Evolutionary conservation across 2,888 invertebrate genomes (phyloP).

Genomic region (Chymomyza procnemis): DNA sequence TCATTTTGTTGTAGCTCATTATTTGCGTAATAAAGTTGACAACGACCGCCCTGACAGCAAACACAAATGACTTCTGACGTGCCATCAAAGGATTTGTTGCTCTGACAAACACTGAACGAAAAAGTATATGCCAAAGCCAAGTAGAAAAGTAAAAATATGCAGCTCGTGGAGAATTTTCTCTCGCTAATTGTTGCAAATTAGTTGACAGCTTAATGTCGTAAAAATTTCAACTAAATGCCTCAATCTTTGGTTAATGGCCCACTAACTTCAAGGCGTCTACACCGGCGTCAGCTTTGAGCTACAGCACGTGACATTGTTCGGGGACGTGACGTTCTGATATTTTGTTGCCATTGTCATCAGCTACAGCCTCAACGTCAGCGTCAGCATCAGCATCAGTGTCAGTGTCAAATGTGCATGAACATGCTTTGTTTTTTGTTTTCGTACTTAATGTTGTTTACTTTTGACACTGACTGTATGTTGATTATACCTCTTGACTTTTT

Average conservation of each 20-base stretch:
- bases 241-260: slow-evolving; percentile 64
- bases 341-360: slow-evolving; percentile 12
- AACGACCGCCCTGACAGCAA: slow-evolving; percentile 5
- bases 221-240: slow-evolving; percentile 68
- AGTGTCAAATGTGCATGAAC: slow-evolving; percentile 59
- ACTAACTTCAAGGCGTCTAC: slow-evolving; percentile 40
- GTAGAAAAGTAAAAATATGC: not conserved
- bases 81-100: slow-evolving; percentile 68
- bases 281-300: not conserved
- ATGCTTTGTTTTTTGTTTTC: slow-evolving; percentile 15
- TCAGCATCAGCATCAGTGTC: slow-evolving; percentile 20
- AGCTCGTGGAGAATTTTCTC: not conserved
- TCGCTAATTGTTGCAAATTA: slow-evolving; percentile 71
- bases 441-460: slow-evolving; percentile 11
- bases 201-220: slow-evolving; percentile 73
- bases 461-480: slow-evolving; percentile 22
- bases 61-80: slow-evolving; percentile 66
- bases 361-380: not conserved
- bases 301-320: slow-evolving; percentile 41
- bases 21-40: slow-evolving; percentile 35
- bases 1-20: slow-evolving; percentile 37
- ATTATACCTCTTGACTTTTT: not conserved
- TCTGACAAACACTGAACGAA: slow-evolving; percentile 15
- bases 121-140: slow-evolving; percentile 13
- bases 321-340: slow-evolving; percentile 54